These are phyloP conservation scores for Tachina grossa DNA, from an alignment of 2,888 invertebrate species.

Conservation along the genomic window DNA sequence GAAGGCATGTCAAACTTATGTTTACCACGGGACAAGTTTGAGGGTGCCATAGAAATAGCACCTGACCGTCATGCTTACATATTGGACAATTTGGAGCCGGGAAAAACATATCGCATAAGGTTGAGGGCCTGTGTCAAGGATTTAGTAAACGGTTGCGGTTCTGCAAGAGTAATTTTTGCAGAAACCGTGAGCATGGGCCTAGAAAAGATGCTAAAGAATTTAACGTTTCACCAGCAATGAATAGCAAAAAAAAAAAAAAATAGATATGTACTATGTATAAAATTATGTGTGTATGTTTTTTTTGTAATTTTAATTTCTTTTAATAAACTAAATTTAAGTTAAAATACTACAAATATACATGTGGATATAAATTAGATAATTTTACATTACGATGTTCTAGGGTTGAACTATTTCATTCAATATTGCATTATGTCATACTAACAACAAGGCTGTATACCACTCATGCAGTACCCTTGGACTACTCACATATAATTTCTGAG, in stretches of 20 bases:
- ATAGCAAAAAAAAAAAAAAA: neutral
- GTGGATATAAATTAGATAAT: no score
- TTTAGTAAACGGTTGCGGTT: slow-evolving; percentile 78
- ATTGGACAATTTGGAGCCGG: slow-evolving; percentile 72
- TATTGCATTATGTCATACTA: no score
- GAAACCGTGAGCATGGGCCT: slow-evolving; percentile 74
- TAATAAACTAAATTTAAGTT: slow-evolving; percentile 4
- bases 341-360: no score
- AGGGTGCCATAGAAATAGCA: slow-evolving; percentile 71
- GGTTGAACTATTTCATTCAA: no score
- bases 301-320: neutral
- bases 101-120: slow-evolving; percentile 76
- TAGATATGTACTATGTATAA: neutral
- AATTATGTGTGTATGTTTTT: neutral
- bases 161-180: slow-evolving; percentile 72
- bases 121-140: slow-evolving; percentile 78
- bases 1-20: slow-evolving; percentile 74
- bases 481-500: no score
- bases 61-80: slow-evolving; percentile 73
- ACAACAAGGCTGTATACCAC: no score
- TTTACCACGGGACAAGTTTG: slow-evolving; percentile 69
- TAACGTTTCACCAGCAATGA: slow-evolving; percentile 8
- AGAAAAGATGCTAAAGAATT: slow-evolving; percentile 49
- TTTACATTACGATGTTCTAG: no score
- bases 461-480: no score